Percentiles rank a stretch among this genome's conserved stretches.
phyloP scores from a whole-genome alignment of 2,888 invertebrate genomes.

The Cryptocephalus primarius region DNA sequence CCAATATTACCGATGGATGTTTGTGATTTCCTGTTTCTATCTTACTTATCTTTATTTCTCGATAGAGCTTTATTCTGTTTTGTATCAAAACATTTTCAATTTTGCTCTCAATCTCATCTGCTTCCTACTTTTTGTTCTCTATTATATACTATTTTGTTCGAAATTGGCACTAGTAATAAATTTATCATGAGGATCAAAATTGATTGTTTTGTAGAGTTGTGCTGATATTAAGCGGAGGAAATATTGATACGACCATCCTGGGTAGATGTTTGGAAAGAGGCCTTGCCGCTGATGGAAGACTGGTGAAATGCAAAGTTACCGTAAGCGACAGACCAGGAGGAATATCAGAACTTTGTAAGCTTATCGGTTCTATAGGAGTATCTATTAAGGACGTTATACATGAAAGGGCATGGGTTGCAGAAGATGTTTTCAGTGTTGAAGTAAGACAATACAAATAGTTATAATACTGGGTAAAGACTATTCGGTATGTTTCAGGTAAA shows the following conservation, averaged over 20 bases:
- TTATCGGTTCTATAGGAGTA: constrained; percentile 67
- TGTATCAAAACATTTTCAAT: no score
- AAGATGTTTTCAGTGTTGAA: constrained; percentile 75
- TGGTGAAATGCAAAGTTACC: constrained; percentile 64
- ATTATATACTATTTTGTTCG: background rate
- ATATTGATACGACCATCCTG: constrained; percentile 84
- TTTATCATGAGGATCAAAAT: no score
- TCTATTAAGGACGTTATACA: constrained; percentile 94
- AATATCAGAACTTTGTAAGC: constrained; percentile 70
- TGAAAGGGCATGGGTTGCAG: constrained; percentile 87
- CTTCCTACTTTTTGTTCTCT: background rate
- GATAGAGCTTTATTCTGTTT: no score
- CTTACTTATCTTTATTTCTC: no score
- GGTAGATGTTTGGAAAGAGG: constrained; percentile 83
- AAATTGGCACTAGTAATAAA: no score
- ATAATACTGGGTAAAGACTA: background rate
- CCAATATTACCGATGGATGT: no score
- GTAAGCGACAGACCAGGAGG: constrained; percentile 82
- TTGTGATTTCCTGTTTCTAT: no score
- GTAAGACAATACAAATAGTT: no score
- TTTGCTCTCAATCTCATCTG: no score
- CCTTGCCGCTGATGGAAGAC: constrained; percentile 73
- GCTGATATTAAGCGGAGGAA: constrained; percentile 74
- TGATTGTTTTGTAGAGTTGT: constrained; percentile 54
- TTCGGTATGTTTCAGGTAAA: constrained; percentile 61